Evolutionary conservation across 2,888 invertebrate species (phyloP), one percentile per base, ranked within the genome.

Genomic region (Drosophila basisetae): DNA sequence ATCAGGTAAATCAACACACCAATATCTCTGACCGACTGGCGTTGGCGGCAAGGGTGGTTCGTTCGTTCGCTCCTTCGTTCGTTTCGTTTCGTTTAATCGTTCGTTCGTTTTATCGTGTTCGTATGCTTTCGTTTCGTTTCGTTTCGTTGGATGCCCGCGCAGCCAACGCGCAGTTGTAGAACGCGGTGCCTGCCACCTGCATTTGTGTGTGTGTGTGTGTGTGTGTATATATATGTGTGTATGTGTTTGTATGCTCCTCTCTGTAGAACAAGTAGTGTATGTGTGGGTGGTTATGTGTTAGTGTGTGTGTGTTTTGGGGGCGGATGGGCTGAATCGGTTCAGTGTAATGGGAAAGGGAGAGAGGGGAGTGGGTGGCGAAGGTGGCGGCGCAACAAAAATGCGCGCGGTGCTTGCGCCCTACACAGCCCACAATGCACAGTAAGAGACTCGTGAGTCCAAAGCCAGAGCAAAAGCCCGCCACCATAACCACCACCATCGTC

Each of bases 361-460:
- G 47, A 28, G 9, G 47, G 7, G 25, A 18, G 16, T 25, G 25
- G 63, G 58, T 62, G 70, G 61, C 54, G 75, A 62, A 68, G 73
- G 54, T 72, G 83, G 79, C 76, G 83, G 79, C 83, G 85, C 84
- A 86, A 80, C 87, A 84, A 85, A 85, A 85, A 84, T 85, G 85
- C 85, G 85, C 85, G 85, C 85, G 78, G 80, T 86, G 81, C 87
- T 87, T 82, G 76, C 84, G 84, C 85, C 85, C 87, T 79, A 84
- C 60, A 69, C 83, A 66, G 71, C 77, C 85, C 79, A 79, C 80
- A 68, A 37, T 68, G 58, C 56, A 50, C 68, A 68, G 70, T 69
- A 65, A 66, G 64, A 62, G 75, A 66, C 65, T 67, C 72, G 47
- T 60, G 70, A 66, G 59, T 25, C 68, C 43, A 56, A 41, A 67